These are phyloP conservation scores for Parus major DNA, from an alignment of 2,113 vertebrate species.

Conservation along the genomic window DNA sequence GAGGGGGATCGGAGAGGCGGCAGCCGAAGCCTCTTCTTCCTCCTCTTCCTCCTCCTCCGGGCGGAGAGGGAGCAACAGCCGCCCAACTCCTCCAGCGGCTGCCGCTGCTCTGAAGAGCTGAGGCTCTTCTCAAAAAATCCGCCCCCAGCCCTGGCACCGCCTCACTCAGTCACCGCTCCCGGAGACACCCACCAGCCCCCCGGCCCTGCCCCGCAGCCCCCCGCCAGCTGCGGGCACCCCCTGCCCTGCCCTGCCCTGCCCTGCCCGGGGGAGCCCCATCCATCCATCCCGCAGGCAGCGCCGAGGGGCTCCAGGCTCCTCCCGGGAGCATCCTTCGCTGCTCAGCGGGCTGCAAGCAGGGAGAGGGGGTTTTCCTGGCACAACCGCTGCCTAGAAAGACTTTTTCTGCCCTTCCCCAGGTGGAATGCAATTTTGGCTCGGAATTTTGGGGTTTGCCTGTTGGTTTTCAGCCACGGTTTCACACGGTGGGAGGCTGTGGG, in stretches of 20 bases:
- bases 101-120: constrained; percentile 47
- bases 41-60: constrained; percentile 60
- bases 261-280: neutral
- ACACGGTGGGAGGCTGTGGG: neutral
- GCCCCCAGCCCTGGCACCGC: constrained; percentile 57
- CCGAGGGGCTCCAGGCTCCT: neutral
- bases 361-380: neutral
- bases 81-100: constrained; percentile 58
- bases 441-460: neutral
- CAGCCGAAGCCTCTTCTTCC: constrained; percentile 56
- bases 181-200: constrained; percentile 54
- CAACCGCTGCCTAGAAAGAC: neutral
- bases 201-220: neutral
- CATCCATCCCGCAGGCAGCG: neutral
- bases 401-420: neutral
- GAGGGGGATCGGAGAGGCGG: constrained; percentile 68
- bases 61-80: constrained; percentile 74
- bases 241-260: too few species aligned
- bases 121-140: constrained; percentile 38
- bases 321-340: neutral
- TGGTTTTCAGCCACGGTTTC: neutral
- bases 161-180: constrained; percentile 39
- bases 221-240: neutral
- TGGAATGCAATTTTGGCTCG: neutral
- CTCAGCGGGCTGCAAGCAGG: neutral